A percentile compares a stretch with the other conserved stretches of the same genome.
Conservation (phyloP, 2,113 vertebrate species). For the Lophotis ruficrista region DNA sequence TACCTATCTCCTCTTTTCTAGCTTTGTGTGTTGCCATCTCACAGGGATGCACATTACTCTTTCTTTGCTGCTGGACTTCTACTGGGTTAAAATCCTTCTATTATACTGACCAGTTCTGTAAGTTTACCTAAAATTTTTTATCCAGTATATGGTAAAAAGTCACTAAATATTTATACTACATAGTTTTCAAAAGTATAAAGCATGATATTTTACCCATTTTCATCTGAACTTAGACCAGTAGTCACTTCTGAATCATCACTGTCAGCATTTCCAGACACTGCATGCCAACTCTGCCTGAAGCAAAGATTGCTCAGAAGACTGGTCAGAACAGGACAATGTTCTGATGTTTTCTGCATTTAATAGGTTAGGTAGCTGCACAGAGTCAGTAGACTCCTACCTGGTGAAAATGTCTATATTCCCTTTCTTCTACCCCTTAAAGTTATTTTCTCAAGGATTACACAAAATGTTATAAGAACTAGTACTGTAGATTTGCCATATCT, state of each 20-base stretch:
- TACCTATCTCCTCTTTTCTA: background rate
- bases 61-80: background rate
- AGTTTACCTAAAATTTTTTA: background rate
- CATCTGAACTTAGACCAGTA: background rate
- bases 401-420: background rate
- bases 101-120: background rate
- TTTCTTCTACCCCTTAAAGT: background rate
- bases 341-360: background rate
- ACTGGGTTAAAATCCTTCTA: background rate
- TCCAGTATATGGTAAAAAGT: background rate
- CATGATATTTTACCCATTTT: background rate
- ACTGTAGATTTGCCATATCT: background rate
- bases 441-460: background rate
- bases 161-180: background rate
- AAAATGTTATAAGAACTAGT: background rate
- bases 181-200: background rate
- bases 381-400: background rate
- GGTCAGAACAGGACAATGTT: background rate
- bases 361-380: rapidly evolving
- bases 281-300: background rate
- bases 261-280: background rate
- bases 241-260: background rate
- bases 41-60: background rate
- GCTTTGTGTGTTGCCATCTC: background rate
- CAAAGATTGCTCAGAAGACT: background rate